Conservation (phyloP, 2,113 vertebrate genomes). For the Psettodes erumei region DNA sequence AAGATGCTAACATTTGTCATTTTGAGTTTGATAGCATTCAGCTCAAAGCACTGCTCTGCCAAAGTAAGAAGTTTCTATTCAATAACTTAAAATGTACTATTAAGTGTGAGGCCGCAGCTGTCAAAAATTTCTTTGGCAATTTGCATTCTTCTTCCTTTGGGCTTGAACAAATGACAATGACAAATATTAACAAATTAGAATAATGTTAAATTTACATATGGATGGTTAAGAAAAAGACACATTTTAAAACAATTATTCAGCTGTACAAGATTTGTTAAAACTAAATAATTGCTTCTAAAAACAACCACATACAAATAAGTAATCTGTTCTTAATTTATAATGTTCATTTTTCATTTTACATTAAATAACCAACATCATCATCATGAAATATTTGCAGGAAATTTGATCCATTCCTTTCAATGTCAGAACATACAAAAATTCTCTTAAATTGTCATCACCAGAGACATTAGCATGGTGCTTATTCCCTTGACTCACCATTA, state of each 20-base stretch:
- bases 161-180: neutral
- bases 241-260: constrained; percentile 19
- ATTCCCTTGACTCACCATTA: constrained; percentile 60
- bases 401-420: constrained; percentile 21
- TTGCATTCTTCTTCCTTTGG: too few species aligned
- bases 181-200: neutral
- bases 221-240: neutral
- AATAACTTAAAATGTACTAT: too few species aligned
- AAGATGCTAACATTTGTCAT: neutral
- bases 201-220: neutral
- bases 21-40: neutral
- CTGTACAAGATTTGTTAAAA: constrained; percentile 11
- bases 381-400: constrained; percentile 20
- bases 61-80: too few species aligned
- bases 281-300: constrained; percentile 27
- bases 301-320: constrained; percentile 6
- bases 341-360: constrained; percentile 12
- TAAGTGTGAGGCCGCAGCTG: too few species aligned
- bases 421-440: constrained; percentile 42
- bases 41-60: neutral
- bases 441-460: constrained; percentile 58
- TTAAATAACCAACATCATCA: constrained; percentile 1
- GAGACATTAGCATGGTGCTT: constrained; percentile 54
- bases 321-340: constrained; percentile 1
- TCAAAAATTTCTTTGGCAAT: too few species aligned